A percentile compares a stretch with the other conserved stretches of the same genome.
Conservation (phyloP, 2,113 vertebrate species). For the Cololabis saira region DNA sequence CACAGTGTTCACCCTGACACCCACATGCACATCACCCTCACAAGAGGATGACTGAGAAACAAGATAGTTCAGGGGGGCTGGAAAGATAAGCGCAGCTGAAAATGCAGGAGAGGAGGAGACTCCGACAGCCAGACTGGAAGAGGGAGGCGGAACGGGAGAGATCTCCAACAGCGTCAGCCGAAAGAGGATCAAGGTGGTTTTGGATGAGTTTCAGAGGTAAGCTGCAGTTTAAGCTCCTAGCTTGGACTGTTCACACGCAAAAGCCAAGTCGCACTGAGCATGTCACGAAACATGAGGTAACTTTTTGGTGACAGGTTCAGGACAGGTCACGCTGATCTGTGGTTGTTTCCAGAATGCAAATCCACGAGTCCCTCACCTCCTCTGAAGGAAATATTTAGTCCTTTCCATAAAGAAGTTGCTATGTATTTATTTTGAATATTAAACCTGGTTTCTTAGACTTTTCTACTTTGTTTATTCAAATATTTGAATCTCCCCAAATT, state of each 20-base stretch:
- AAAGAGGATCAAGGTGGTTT: slow-evolving; percentile 72
- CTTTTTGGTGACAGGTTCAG: slow-evolving; percentile 36
- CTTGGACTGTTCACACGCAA: slow-evolving; percentile 70
- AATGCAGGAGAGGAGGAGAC: slow-evolving; percentile 32
- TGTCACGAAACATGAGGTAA: slow-evolving; percentile 55
- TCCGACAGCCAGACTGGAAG: slow-evolving; percentile 25
- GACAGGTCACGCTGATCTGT: slow-evolving; percentile 27
- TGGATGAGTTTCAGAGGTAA: slow-evolving; percentile 73
- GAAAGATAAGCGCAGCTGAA: slow-evolving; percentile 54
- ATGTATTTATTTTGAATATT: too few species aligned
- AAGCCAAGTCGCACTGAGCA: slow-evolving; percentile 48
- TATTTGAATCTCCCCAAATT: too few species aligned
- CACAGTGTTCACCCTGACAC: slow-evolving; percentile 43
- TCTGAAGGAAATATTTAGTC: slow-evolving; percentile 1
- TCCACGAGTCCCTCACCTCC: neutral
- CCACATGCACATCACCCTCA: slow-evolving; percentile 47
- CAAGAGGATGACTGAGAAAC: slow-evolving; percentile 54
- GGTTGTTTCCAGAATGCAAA: slow-evolving; percentile 40
- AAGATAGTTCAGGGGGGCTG: slow-evolving; percentile 56
- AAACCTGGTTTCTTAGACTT: too few species aligned
- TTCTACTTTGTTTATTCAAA: too few species aligned
- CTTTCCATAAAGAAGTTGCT: neutral
- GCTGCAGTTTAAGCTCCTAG: slow-evolving; percentile 63
- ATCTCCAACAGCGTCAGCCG: slow-evolving; percentile 53
- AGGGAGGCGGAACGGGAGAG: slow-evolving; percentile 13